phyloP scores from a whole-genome alignment of 2,113 vertebrate species.

The Tonatia bakeri region DNA sequence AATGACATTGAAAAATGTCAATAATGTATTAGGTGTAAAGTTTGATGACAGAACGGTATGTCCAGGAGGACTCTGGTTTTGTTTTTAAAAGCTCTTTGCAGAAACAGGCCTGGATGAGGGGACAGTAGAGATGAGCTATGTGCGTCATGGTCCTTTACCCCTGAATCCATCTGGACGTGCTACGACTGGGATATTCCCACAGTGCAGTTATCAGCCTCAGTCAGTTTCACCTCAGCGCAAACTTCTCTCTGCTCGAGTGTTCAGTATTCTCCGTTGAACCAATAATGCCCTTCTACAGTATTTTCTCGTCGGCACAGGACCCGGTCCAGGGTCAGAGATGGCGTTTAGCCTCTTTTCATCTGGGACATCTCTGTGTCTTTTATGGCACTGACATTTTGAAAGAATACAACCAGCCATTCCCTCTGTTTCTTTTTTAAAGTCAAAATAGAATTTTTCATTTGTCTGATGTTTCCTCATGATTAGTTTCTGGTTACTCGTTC shows the following conservation, averaged over 20 bases:
- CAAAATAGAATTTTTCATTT: background rate
- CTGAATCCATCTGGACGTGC: background rate
- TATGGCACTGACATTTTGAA: background rate
- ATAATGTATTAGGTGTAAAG: constrained; percentile 26
- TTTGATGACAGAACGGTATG: background rate
- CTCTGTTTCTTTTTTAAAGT: background rate
- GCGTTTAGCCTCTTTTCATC: background rate
- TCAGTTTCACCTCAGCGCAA: background rate
- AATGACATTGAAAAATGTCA: constrained; percentile 17
- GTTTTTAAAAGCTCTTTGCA: background rate
- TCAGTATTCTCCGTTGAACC: background rate
- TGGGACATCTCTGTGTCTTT: background rate
- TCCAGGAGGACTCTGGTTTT: background rate
- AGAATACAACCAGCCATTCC: background rate
- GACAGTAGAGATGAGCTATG: background rate
- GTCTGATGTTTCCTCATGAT: background rate
- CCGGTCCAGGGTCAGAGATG: background rate
- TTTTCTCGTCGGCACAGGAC: background rate
- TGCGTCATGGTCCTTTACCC: background rate
- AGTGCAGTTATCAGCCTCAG: background rate
- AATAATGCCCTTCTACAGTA: background rate
- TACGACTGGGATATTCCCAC: background rate
- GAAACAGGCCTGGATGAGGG: background rate
- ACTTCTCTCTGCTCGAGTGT: background rate
- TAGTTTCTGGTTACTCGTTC: background rate